Base-by-base conservation (phyloP, 2,113 vertebrate genomes). In the Leptodactylus fuscus region DNA sequence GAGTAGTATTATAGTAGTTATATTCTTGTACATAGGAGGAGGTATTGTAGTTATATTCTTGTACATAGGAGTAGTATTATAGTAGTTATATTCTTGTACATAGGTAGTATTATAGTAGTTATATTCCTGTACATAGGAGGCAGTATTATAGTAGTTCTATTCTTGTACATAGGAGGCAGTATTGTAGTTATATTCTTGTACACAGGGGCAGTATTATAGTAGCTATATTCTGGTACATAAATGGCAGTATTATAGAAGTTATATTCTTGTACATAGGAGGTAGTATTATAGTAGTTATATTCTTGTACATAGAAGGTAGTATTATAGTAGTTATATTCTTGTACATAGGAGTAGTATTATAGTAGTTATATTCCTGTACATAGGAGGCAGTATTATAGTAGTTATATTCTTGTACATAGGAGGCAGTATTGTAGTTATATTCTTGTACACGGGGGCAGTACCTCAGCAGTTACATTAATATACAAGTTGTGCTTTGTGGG, bases 241-340 rank as follows among this genome's bases (percentile, higher is more conserved):
- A n/a, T 24, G n/a, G n/a, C n/a, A n/a, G n/a, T n/a, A n/a, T n/a
- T n/a, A n/a, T n/a, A n/a, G n/a, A n/a, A n/a, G n/a, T n/a, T n/a
- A n/a, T n/a, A n/a, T n/a, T n/a, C n/a, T n/a, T n/a, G n/a, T n/a
- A n/a, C n/a, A n/a, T n/a, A n/a, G n/a, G n/a, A n/a, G n/a, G n/a
- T 22, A 58, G 22, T 58, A 24, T 58, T 58, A 24, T 58, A 58
- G 53, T 58, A 58, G 20, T 58, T n/a, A 55, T 53, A 53, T 53
- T 51, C 18, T 51, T 55, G 22, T 55, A 55, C 53, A 48, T 48
- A 55, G 55, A n/a, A 12, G 55, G n/a, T n/a, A n/a, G n/a, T n/a
- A n/a, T n/a, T n/a, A n/a, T n/a, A 22, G 55, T 60, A 27, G n/a
- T 60, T 60, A 27, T 60, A 60, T 60, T 60, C n/a, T 60, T 60